Percentiles rank a stretch among this genome's conserved stretches.
phyloP scores from a whole-genome alignment of 2,888 invertebrate genomes.

The Acanthoscelides obtectus region DNA sequence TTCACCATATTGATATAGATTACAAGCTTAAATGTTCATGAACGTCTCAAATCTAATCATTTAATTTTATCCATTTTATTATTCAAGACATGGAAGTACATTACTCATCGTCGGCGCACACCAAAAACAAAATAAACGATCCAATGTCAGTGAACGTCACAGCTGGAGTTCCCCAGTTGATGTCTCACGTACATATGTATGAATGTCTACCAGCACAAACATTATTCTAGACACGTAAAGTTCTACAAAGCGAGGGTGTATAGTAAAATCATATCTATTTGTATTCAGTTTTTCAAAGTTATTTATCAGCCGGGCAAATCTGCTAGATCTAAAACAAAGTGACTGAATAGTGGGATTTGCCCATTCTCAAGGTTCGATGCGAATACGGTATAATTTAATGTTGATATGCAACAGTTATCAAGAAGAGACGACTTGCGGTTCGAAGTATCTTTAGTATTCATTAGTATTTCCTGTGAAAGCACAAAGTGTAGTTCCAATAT shows the following conservation, averaged over 20 bases:
- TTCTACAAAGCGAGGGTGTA: background rate
- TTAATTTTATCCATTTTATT: background rate
- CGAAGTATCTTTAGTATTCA: background rate
- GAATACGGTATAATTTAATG: background rate
- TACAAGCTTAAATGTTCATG: too few relatives aligned
- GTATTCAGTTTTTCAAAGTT: background rate
- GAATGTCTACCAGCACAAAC: background rate
- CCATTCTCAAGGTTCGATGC: background rate
- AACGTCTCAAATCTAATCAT: too few relatives aligned
- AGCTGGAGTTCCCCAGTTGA: background rate
- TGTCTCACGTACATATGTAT: background rate
- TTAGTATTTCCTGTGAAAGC: background rate
- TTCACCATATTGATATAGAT: too few relatives aligned
- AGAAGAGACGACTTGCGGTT: background rate
- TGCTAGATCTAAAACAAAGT: background rate
- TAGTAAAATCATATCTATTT: background rate
- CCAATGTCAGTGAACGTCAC: background rate
- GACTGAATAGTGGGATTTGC: background rate
- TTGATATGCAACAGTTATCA: background rate
- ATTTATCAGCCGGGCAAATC: background rate
- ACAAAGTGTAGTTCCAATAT: background rate
- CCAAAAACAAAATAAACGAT: background rate
- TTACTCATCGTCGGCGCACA: background rate
- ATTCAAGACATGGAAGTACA: background rate
- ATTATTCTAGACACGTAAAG: background rate